phyloP scores from a whole-genome alignment of 2,888 invertebrate species.

The Rhaphigaster nebulosa region DNA sequence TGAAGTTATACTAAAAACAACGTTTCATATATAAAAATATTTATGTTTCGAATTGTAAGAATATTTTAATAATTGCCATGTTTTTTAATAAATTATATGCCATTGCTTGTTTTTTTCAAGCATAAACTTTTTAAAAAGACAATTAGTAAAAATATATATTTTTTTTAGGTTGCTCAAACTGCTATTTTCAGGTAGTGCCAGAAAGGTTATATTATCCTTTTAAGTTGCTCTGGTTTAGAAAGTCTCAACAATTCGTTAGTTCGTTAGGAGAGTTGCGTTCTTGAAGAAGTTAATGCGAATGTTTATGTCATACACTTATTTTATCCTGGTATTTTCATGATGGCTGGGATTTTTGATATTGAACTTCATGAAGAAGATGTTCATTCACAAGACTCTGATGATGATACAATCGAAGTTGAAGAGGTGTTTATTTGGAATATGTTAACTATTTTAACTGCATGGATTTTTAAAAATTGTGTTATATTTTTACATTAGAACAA shows the following conservation, averaged over 20 bases:
- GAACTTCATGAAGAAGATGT: conserved; percentile 84
- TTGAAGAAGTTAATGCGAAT: not conserved
- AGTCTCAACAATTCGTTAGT: conserved; percentile 15
- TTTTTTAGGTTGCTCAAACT: not conserved
- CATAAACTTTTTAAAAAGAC: not conserved
- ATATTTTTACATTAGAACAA: not conserved
- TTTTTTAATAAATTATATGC: not conserved
- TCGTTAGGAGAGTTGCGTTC: not conserved
- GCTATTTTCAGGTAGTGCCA: conserved; percentile 49
- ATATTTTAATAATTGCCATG: not conserved
- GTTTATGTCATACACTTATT: conserved; percentile 59
- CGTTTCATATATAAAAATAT: not conserved
- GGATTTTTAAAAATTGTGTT: conserved; percentile 13
- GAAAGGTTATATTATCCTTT: conserved; percentile 53
- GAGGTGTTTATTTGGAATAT: conserved; percentile 76
- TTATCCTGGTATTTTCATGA: conserved; percentile 67
- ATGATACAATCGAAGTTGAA: conserved; percentile 90
- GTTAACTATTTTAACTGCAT: conserved; percentile 13
- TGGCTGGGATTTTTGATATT: conserved; percentile 94
- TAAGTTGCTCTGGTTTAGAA: conserved; percentile 54
- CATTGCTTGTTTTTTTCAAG: not conserved
- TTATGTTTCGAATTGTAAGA: not conserved
- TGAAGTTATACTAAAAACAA: not conserved
- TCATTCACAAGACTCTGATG: conserved; percentile 81
- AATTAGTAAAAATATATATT: not conserved